Conservation (phyloP, 2,797 vertebrate species). For the Acipenser oxyrinchus region DNA sequence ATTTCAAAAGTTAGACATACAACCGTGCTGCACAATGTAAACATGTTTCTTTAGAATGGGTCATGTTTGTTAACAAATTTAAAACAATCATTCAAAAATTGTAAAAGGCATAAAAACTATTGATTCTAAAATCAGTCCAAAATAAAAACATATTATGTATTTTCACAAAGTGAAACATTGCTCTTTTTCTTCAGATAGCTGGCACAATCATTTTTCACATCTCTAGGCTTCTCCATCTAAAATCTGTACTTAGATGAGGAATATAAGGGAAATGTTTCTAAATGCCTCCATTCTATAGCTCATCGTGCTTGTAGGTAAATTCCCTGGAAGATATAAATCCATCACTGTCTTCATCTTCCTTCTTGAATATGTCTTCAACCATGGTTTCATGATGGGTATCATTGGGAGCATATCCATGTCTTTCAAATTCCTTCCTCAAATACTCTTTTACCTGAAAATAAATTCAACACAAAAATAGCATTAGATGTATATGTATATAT, state of each 20-base stretch:
- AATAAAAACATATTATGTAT: background rate
- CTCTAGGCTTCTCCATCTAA: background rate
- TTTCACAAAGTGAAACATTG: background rate
- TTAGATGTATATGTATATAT: background rate
- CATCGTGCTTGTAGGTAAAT: slow-evolving; percentile 91
- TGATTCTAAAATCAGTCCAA: too few species aligned
- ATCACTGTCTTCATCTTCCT: slow-evolving; percentile 88
- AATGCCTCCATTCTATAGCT: slow-evolving; percentile 58
- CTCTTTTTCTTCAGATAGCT: background rate
- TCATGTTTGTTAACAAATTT: too few species aligned
- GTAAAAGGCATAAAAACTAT: too few species aligned
- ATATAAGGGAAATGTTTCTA: background rate
- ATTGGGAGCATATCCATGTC: slow-evolving; percentile 78
- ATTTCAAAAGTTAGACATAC: too few species aligned
- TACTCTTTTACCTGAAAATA: slow-evolving; percentile 81
- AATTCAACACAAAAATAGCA: background rate
- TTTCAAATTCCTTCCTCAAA: slow-evolving; percentile 86
- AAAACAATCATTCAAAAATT: too few species aligned
- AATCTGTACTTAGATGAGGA: background rate
- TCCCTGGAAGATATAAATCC: slow-evolving; percentile 93
- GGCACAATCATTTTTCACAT: too few species aligned
- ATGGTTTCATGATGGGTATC: slow-evolving; percentile 86
- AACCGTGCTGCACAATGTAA: too few species aligned
- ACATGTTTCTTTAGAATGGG: too few species aligned
- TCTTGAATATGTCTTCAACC: slow-evolving; percentile 85